These are phyloP conservation scores for Bufo bufo DNA, from an alignment of 2,113 vertebrate species.

Conservation along the genomic window DNA sequence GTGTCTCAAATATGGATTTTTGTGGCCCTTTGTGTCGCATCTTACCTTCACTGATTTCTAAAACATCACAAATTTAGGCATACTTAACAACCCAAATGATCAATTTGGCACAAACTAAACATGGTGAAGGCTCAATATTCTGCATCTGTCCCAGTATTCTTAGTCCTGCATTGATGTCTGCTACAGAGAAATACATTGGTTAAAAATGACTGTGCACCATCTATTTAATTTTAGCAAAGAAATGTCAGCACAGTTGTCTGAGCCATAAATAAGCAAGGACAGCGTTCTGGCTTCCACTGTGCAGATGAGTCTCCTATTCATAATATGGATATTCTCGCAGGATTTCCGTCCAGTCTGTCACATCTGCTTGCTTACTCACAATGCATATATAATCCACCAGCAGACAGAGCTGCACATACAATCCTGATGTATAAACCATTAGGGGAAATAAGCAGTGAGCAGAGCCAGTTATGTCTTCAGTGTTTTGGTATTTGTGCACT, in stretches of 20 bases:
- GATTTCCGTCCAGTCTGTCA: slow-evolving; percentile 43
- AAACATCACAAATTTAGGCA: no score
- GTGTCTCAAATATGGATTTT: no score
- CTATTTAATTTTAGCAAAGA: not conserved
- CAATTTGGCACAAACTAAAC: no score
- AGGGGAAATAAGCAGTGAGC: slow-evolving; percentile 51
- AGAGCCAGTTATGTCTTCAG: slow-evolving; percentile 56
- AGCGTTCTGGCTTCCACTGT: slow-evolving; percentile 36
- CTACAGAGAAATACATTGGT: not conserved
- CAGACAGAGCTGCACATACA: slow-evolving; percentile 51
- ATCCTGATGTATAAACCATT: slow-evolving; percentile 59
- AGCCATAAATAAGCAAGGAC: slow-evolving; percentile 56
- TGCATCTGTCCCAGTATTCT: not conserved
- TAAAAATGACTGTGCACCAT: slow-evolving; percentile 15
- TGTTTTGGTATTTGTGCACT: slow-evolving; percentile 42
- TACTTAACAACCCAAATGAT: no score
- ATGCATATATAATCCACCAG: slow-evolving; percentile 56
- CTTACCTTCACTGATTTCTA: no score
- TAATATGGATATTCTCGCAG: slow-evolving; percentile 45
- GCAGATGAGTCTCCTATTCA: slow-evolving; percentile 48
- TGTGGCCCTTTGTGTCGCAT: no score
- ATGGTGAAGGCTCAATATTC: no score
- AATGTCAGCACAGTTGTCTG: slow-evolving; percentile 32
- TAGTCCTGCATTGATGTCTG: not conserved
- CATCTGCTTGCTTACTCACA: slow-evolving; percentile 57